These are phyloP conservation scores for Australoheros scitulus DNA, from an alignment of 2,113 vertebrate species.

Conservation along the genomic window DNA sequence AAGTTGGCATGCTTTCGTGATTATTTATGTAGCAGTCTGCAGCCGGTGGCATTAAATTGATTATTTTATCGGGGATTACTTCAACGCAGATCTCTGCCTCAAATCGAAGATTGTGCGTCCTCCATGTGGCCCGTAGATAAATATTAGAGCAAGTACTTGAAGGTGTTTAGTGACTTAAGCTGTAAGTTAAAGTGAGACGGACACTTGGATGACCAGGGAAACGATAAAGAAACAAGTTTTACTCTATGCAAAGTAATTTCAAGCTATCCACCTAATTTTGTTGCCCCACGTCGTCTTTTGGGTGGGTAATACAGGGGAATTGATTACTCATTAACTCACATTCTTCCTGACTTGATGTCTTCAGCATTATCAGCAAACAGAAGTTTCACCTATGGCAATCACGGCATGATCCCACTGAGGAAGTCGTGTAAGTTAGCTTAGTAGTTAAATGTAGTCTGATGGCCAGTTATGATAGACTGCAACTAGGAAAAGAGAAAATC, in stretches of 20 bases:
- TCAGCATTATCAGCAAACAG: slow-evolving; percentile 65
- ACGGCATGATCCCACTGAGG: slow-evolving; percentile 65
- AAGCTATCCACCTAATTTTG: background rate
- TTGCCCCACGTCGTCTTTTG: background rate
- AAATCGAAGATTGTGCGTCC: background rate
- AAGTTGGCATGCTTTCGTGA: slow-evolving; percentile 52
- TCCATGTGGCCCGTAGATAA: background rate
- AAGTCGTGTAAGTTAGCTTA: slow-evolving; percentile 69
- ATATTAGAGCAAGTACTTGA: background rate
- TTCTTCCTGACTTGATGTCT: slow-evolving; percentile 61
- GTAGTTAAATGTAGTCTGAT: slow-evolving; percentile 44
- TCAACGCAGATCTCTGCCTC: background rate
- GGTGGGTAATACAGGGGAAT: background rate
- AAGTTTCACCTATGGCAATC: slow-evolving; percentile 66
- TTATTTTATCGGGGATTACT: background rate
- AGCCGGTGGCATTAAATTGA: background rate
- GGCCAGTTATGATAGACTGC: slow-evolving; percentile 18
- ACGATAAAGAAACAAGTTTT: background rate
- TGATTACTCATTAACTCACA: slow-evolving; percentile 65
- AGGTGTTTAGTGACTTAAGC: background rate
- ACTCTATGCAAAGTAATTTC: background rate
- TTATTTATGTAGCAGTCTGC: background rate
- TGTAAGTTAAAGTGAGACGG: background rate
- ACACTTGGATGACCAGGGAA: background rate
- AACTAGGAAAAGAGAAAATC: background rate